Conservation (phyloP, 1,140 invertebrate species). For the Chironomus tepperi region DNA sequence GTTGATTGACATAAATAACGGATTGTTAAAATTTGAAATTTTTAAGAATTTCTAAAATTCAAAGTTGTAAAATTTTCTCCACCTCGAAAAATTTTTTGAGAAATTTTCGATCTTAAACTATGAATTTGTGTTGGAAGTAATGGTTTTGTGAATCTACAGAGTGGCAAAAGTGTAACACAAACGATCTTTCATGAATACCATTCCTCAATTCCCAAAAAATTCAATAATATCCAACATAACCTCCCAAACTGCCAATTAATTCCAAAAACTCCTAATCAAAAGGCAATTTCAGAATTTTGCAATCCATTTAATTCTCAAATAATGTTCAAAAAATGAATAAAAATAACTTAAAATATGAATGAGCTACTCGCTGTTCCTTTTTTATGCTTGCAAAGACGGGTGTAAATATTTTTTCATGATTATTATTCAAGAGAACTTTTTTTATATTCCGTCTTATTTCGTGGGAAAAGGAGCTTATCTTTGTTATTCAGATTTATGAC, state of each 20-base stretch:
- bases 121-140: no score
- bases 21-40: no score
- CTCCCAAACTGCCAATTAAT: neutral
- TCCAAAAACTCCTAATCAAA: neutral
- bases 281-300: neutral
- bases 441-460: neutral
- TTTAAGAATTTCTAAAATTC: neutral
- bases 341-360: conserved; percentile 20
- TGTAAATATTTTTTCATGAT: conserved; percentile 22
- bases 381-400: neutral
- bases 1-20: no score
- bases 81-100: neutral
- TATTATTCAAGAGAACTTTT: neutral
- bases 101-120: neutral
- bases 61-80: neutral
- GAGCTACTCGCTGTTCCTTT: neutral
- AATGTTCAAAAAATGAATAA: conserved; percentile 7
- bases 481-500: conserved; percentile 23
- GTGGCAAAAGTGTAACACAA: no score
- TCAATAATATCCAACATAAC: neutral
- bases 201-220: no score
- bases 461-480: conserved; percentile 16
- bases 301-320: conserved; percentile 22
- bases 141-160: no score
- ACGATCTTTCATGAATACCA: no score